Base-by-base conservation (phyloP, 2,888 invertebrate genomes). In the Ganaspis brasiliensis region DNA sequence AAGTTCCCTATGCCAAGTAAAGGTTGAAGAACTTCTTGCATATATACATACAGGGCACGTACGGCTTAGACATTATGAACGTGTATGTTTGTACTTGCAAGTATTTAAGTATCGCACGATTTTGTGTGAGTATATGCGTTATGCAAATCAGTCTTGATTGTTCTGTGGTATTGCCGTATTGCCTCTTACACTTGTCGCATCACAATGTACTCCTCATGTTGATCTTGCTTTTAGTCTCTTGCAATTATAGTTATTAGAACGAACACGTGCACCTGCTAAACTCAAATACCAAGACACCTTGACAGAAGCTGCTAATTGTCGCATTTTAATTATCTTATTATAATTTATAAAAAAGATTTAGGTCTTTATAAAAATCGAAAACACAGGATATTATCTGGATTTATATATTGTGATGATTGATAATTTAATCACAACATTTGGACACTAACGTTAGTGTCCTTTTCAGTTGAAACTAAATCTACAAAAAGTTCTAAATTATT, bases 141-240 rank as follows among this genome's bases (percentile, higher is more conserved):
- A 63, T 63, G 61, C 19, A 40, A 63, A 63, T 63, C 19, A 63
- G 37, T 40, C 19, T 37, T 40, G 37, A 63, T 63, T 63, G 61
- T 63, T 63, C 21, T 37, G 19, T 63, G 21, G 37, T 37, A 63
- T 37, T 56, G 52, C 24, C 56, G 14, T 56, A 56, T 56, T 63
- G 61, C 37, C 37, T 21, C 61, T 63, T 63, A 37, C 35, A 63
- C 37, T 63, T 63, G 61, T 63, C 12, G 37, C 19, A 37, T 37
- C 61, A 19, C 12, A 63, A 37, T 63, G 19, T 40, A 21, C 37
- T 14, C 19, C 10, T 31, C 16, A 31, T 59, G 59, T 59, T 59
- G 35, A 59, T 59, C 35, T 59, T 59, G 59, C 59, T 59, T 59
- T 59, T 35, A 59, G 59, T 59, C 59, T 59, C 16, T 31, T 59